phyloP scores from a whole-genome alignment of 2,797 vertebrate genomes.

The Scleropages formosus region DNA sequence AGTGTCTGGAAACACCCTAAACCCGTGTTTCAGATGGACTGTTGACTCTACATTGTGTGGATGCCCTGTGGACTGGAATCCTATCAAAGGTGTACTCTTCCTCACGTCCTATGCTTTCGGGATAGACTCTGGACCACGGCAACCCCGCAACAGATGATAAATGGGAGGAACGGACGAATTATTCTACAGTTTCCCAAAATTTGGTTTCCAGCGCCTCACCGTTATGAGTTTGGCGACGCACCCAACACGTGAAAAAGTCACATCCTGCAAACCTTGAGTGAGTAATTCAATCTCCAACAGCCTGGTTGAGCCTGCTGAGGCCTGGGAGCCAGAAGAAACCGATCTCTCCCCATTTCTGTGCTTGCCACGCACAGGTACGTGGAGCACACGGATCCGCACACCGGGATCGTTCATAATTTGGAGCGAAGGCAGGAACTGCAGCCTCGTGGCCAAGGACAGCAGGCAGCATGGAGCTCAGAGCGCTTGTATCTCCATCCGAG shows the following conservation, averaged over 20 bases:
- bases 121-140: too few species aligned
- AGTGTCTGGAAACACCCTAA: too few species aligned
- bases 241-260: not conserved
- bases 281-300: not conserved
- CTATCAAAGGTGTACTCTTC: too few species aligned
- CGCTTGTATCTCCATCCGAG: constrained; percentile 30
- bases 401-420: not conserved
- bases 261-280: not conserved
- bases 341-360: not conserved
- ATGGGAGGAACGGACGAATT: too few species aligned
- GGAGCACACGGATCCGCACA: not conserved
- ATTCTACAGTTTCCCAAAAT: constrained; percentile 1
- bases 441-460: constrained; percentile 32
- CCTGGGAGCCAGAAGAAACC: constrained; percentile 2
- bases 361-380: not conserved
- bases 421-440: constrained; percentile 23
- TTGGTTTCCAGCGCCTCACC: constrained; percentile 3
- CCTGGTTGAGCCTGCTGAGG: not conserved
- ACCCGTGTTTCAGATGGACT: too few species aligned
- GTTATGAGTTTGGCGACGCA: constrained; percentile 14
- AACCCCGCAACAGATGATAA: too few species aligned
- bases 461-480: not conserved
- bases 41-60: too few species aligned
- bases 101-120: too few species aligned
- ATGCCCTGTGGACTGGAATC: too few species aligned